Evolutionary conservation across 2,113 vertebrate genomes (phyloP), one percentile per base, ranked within the genome.

Genomic region (Tilapia sparmanii): DNA sequence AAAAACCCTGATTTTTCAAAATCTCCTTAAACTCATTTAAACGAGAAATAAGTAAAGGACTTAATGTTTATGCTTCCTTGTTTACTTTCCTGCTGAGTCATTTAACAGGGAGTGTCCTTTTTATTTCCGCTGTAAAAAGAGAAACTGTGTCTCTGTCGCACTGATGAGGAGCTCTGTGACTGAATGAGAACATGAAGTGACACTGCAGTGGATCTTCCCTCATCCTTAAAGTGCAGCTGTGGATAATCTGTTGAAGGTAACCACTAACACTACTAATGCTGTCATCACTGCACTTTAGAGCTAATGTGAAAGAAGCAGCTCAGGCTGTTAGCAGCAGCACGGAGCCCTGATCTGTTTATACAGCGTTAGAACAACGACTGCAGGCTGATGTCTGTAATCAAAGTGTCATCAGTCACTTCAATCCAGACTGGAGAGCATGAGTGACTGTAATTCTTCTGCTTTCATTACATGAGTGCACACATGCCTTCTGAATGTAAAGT

Each of bases 101-200:
- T n/a, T n/a, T n/a, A n/a, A n/a, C n/a, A n/a, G n/a, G n/a, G n/a
- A n/a, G n/a, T n/a, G n/a, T n/a, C n/a, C n/a, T n/a, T n/a, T n/a
- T n/a, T n/a, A n/a, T n/a, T n/a, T n/a, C n/a, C n/a, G n/a, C n/a
- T n/a, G n/a, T n/a, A n/a, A n/a, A n/a, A n/a, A n/a, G n/a, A n/a
- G n/a, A n/a, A n/a, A n/a, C n/a, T n/a, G n/a, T n/a, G n/a, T n/a
- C n/a, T n/a, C n/a, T n/a, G n/a, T n/a, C n/a, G n/a, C n/a, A n/a
- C n/a, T 0, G 4, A 63, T 63, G 0, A 63, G 0, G 0, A 63
- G 16, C 29, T 33, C 0, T 63, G 59, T 33, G 59, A 19, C 59
- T 63, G 5, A 63, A 63, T 19, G 59, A 63, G 29, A 63, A 61
- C 11, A 42, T 63, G 29, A 63, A 63, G 59, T 15, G 0, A 61